Evolutionary conservation across 1,140 invertebrate species (phyloP).

Genomic region (Chrysomallon squamiferum): DNA sequence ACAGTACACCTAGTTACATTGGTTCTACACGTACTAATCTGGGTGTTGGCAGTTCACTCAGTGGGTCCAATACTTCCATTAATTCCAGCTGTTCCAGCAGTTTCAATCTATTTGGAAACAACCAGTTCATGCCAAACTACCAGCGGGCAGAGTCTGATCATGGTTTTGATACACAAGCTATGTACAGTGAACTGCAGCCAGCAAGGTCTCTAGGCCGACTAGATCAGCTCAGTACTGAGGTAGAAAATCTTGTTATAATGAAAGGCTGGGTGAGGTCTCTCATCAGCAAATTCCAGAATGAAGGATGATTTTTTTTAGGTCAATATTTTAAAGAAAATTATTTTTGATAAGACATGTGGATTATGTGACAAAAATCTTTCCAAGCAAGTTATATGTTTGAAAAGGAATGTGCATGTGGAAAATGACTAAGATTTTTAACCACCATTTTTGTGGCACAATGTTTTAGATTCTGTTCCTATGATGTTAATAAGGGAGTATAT

Average conservation of each 20-base stretch:
- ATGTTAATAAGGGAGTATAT: no score
- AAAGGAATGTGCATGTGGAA: background rate
- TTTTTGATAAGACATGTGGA: no score
- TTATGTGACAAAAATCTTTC: no score
- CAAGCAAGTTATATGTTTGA: background rate
- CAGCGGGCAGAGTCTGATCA: slow-evolving; percentile 1
- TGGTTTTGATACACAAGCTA: background rate
- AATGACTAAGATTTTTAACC: no score
- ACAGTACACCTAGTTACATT: no score
- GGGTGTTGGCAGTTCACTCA: background rate
- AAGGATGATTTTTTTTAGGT: no score
- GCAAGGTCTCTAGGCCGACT: slow-evolving; percentile 25
- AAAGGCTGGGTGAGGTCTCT: slow-evolving; percentile 47
- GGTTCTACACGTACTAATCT: no score
- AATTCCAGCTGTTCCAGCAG: background rate
- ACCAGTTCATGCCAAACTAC: slow-evolving; percentile 24
- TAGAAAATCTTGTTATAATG: slow-evolving; percentile 44
- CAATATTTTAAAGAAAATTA: no score
- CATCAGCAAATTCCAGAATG: slow-evolving; percentile 46
- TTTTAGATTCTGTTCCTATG: no score
- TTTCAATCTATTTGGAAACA: background rate
- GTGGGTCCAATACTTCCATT: background rate
- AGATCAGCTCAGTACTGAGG: slow-evolving; percentile 31
- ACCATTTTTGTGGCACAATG: no score
- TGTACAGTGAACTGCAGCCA: background rate